These are phyloP conservation scores for Manis pentadactyla DNA, from an alignment of 2,797 vertebrate species.

Conservation along the genomic window DNA sequence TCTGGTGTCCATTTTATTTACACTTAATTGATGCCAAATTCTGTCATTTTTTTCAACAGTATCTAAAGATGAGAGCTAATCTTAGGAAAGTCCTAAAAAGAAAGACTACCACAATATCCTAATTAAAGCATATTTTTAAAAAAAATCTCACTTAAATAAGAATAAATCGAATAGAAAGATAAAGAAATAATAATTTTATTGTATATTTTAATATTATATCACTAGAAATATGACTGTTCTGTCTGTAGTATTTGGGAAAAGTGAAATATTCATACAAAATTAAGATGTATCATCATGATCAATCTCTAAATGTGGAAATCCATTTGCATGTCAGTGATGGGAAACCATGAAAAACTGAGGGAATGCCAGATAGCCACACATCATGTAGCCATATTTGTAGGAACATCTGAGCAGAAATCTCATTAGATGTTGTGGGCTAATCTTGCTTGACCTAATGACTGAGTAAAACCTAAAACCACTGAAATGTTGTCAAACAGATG, in stretches of 20 bases:
- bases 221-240: not conserved
- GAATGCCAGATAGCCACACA: not conserved
- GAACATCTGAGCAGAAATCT: constrained; percentile 32
- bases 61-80: constrained; percentile 2
- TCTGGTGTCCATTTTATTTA: not conserved
- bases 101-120: not conserved
- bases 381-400: not conserved
- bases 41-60: not conserved
- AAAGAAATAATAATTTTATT: not conserved
- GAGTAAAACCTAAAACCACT: constrained; percentile 8
- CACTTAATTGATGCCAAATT: constrained; percentile 30
- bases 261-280: constrained; percentile 1
- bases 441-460: not conserved
- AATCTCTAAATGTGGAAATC: not conserved
- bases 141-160: not conserved
- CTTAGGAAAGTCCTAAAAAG: not conserved
- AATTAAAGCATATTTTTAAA: not conserved
- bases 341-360: not conserved
- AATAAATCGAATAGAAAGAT: constrained; percentile 24
- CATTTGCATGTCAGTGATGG: not conserved
- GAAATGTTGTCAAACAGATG: constrained; percentile 15
- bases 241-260: constrained; percentile 34
- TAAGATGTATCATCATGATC: not conserved
- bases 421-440: not conserved
- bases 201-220: constrained; percentile 4